Percentiles rank a stretch among this genome's conserved stretches.
Conservation (phyloP, 1,140 invertebrate genomes). For the Papilio xuthus region DNA sequence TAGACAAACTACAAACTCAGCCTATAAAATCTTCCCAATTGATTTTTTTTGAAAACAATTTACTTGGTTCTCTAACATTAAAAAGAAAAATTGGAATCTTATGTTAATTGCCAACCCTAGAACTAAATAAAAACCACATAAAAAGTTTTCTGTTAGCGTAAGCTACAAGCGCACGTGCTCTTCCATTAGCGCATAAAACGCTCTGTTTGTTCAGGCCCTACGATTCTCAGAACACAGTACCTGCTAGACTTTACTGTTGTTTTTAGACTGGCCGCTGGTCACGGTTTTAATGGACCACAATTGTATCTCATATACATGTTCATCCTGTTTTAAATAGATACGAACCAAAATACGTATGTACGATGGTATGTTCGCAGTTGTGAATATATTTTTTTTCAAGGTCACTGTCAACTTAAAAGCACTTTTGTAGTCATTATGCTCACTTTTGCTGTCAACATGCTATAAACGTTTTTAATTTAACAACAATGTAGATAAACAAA, state of each 20-base stretch:
- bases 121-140: neutral
- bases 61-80: neutral
- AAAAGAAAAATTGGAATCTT: neutral
- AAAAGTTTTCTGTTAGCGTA: neutral
- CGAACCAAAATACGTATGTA: too few species aligned
- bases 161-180: conserved; percentile 35
- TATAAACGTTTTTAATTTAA: neutral
- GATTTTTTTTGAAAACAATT: neutral
- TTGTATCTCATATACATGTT: neutral
- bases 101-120: neutral
- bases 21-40: neutral
- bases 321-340: neutral
- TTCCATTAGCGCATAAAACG: conserved; percentile 13
- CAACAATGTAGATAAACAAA: neutral
- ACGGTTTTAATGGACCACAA: neutral
- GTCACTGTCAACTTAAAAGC: too few species aligned
- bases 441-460: too few species aligned
- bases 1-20: neutral
- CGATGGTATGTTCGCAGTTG: too few species aligned
- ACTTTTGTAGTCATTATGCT: neutral
- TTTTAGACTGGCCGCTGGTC: neutral
- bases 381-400: too few species aligned
- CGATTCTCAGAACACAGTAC: conserved; percentile 26
- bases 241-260: conserved; percentile 1
- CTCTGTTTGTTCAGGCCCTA: conserved; percentile 36